Evolutionary conservation across 2,113 vertebrate genomes (phyloP), one percentile per base, ranked within the genome.

Genomic region (Promerops cafer): DNA sequence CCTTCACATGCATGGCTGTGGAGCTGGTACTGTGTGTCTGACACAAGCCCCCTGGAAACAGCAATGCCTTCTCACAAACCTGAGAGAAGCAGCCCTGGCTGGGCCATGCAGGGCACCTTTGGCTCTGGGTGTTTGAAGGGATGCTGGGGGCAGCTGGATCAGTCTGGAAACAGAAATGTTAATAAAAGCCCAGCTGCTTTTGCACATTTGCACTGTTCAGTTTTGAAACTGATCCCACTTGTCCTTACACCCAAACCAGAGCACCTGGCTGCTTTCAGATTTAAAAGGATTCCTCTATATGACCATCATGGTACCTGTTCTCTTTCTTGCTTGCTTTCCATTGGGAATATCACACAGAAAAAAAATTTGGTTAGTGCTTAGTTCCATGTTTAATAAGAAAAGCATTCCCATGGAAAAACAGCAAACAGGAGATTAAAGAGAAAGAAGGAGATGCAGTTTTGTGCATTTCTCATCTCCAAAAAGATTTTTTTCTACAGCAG

Each of bases 1-100:
- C 74, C 42, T 52, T 65, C 13, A 35, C 3, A 0, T 5, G 3
- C 30, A 2, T 0, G 2, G 52, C 60, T 20, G 0, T 7, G 30
- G 56, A 66, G 65, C 35, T 2, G 10, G 13, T n/a, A 4, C 26
- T 4, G 0, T 69, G 60, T 4, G 2, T 59, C 40, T 79, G 42
- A 15, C 27, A 27, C 24, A 7, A 1, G 0, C 42, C 1, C 18
- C 12, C 17, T 65, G 63, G 50, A 30, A 53, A 23, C 37, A 60
- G 31, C 0, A 1, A 64, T 18, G 13, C 30, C 44, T 50, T 68
- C 80, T 45, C 52, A 24, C 27, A 61, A 7, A 37, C 39, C 44
- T 9, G 3, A 35, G 52, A 22, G 77, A 31, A 11, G 27, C 45
- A 39, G 23, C 63, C 45, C 40, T 69, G 8, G 13, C 71, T 24